These are phyloP conservation scores for Eilema depressum DNA, from an alignment of 2,888 invertebrate genomes.

Conservation along the genomic window DNA sequence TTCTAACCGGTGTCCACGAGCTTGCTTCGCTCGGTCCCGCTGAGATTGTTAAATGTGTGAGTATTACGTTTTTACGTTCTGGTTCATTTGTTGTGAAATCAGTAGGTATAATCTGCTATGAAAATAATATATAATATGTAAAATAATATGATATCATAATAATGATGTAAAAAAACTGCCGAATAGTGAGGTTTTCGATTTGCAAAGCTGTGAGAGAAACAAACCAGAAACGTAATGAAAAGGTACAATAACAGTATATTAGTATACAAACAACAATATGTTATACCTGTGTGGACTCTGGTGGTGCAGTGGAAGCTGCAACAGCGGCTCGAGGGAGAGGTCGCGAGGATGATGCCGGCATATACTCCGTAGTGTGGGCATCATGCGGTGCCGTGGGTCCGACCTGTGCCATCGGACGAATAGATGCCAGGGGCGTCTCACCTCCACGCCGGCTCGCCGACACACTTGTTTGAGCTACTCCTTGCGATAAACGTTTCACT, in stretches of 20 bases:
- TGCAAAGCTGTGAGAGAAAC: too few species aligned
- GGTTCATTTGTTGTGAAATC: too few species aligned
- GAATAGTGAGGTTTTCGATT: too few species aligned
- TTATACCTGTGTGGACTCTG: slow-evolving; percentile 76
- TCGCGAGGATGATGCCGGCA: slow-evolving; percentile 93
- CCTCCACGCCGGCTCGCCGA: slow-evolving; percentile 89
- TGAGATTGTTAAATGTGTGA: too few species aligned
- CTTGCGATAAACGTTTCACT: slow-evolving; percentile 49
- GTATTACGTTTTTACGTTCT: too few species aligned
- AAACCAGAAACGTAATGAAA: not conserved
- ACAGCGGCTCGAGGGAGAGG: slow-evolving; percentile 88
- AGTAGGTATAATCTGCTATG: too few species aligned
- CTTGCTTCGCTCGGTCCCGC: too few species aligned
- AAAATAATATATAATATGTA: too few species aligned
- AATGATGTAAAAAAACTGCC: too few species aligned
- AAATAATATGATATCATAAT: too few species aligned
- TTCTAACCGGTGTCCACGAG: too few species aligned
- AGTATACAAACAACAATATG: not conserved
- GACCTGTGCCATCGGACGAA: slow-evolving; percentile 95
- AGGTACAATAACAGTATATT: not conserved
- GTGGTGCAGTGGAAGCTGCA: slow-evolving; percentile 88
- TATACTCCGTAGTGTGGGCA: slow-evolving; percentile 91
- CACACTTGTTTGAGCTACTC: slow-evolving; percentile 82
- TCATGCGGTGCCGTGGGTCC: slow-evolving; percentile 91
- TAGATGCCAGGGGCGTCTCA: slow-evolving; percentile 95